Evolutionary conservation across 2,113 vertebrate species (phyloP), one percentile per base, ranked within the genome.

Genomic region (Excalfactoria chinensis): DNA sequence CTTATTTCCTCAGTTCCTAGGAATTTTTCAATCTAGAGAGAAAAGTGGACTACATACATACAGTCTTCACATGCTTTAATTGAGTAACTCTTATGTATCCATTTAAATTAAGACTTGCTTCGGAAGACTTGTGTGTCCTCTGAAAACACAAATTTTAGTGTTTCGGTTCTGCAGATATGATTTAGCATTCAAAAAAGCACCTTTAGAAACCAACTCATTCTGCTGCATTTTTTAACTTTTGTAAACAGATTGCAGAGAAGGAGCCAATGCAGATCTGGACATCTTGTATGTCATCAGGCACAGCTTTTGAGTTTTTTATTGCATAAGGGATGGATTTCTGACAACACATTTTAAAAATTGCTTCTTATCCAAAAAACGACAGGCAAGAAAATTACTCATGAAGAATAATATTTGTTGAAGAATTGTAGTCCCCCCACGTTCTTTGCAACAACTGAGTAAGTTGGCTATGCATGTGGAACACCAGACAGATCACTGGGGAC

Each of bases 261-360:
- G 94, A 97, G 96, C 96, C 97, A 97, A 86, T 96, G 87, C 88
- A 92, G 95, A 97, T 97, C 97, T 96, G 95, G 96, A 96, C 95
- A 95, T 97, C 95, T 94, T 95, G 94, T 95, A 88, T 95, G 95
- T 95, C 93, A 94, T 96, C 89, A 95, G 93, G 93, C 96, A 94
- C 96, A 97, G 93, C 92, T 95, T 96, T 96, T 53, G 93, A 96
- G 94, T 90, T 95, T 96, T 96, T 95, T 95, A 95, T 96, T 97
- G 94, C 93, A 95, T 96, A 95, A 96, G 94, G 96, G 95, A 96
- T 94, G 93, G 92, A 95, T 96, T 97, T 95, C 97, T 97, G 97
- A 97, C 96, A 97, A 97, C 97, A 97, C 96, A 92, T 96, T 97
- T 94, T 92, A 95, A 96, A 96, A 96, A 95, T 94, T 96, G 96